phyloP scores from a whole-genome alignment of 2,113 vertebrate genomes.

The Sylvietta virens region DNA sequence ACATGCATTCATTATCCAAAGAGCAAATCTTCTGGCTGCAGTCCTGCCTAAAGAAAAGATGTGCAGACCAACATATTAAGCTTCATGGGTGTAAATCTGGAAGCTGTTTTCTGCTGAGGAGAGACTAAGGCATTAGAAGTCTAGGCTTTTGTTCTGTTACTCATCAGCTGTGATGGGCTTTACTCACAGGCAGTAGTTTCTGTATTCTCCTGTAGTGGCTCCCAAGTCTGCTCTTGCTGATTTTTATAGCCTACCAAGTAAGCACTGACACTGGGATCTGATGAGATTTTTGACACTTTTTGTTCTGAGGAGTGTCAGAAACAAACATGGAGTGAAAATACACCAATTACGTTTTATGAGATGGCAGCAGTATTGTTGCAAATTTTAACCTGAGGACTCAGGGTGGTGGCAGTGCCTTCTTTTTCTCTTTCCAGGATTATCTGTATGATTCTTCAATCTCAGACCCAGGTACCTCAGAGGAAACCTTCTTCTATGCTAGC shows the following conservation, averaged over 20 bases:
- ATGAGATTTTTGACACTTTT: not conserved
- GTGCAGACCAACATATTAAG: not conserved
- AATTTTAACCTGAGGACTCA: not conserved
- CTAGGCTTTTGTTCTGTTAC: not conserved
- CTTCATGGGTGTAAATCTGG: not conserved
- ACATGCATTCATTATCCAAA: not conserved
- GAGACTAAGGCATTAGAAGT: not conserved
- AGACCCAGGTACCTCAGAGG: not conserved
- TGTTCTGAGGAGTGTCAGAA: not conserved
- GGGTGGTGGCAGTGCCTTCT: not conserved
- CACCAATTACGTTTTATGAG: not conserved
- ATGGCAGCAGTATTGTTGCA: not conserved
- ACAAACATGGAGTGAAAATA: not conserved
- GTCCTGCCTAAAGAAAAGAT: not conserved
- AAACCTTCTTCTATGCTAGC: not conserved
- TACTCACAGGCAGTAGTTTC: not conserved
- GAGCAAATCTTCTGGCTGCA: not conserved
- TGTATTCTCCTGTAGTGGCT: not conserved
- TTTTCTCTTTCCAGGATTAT: not conserved
- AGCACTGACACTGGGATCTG: not conserved
- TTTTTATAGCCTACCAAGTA: not conserved
- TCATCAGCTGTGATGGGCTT: not conserved
- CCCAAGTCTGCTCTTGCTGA: not conserved
- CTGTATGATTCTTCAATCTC: not conserved
- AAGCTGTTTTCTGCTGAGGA: not conserved